Percentiles rank a stretch among this genome's conserved stretches.
phyloP scores from a whole-genome alignment of 35 echinoderm and acorn worm species.

The Lytechinus variegatus region DNA sequence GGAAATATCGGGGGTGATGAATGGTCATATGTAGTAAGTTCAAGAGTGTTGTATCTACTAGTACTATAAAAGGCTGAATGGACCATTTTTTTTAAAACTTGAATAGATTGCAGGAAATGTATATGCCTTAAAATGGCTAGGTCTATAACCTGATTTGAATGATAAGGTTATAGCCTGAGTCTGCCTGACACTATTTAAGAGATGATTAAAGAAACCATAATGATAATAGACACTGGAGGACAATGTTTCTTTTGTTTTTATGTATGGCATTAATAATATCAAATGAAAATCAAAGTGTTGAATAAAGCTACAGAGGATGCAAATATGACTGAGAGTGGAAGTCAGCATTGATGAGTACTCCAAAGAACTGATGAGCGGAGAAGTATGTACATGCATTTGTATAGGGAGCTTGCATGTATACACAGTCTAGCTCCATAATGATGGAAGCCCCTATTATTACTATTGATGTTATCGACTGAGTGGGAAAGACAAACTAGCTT shows the following conservation, averaged over 20 bases:
- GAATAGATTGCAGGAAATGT: not conserved
- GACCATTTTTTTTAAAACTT: not conserved
- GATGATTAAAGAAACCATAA: not conserved
- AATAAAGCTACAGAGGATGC: not conserved
- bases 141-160: not conserved
- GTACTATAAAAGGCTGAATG: not conserved
- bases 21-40: too few relatives aligned
- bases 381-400: not conserved
- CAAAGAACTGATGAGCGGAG: not conserved
- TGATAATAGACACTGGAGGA: not conserved
- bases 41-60: too few relatives aligned
- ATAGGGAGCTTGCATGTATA: not conserved
- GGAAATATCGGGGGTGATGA: not conserved
- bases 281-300: not conserved
- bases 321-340: not conserved
- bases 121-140: not conserved
- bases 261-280: not conserved
- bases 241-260: not conserved
- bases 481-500: not conserved
- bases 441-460: conserved; percentile 17
- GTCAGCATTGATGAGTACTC: not conserved
- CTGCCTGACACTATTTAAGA: not conserved
- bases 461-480: conserved; percentile 18
- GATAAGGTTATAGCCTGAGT: not conserved
- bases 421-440: not conserved